phyloP scores from a whole-genome alignment of 2,888 invertebrate species.

The Rhagium mordax region DNA sequence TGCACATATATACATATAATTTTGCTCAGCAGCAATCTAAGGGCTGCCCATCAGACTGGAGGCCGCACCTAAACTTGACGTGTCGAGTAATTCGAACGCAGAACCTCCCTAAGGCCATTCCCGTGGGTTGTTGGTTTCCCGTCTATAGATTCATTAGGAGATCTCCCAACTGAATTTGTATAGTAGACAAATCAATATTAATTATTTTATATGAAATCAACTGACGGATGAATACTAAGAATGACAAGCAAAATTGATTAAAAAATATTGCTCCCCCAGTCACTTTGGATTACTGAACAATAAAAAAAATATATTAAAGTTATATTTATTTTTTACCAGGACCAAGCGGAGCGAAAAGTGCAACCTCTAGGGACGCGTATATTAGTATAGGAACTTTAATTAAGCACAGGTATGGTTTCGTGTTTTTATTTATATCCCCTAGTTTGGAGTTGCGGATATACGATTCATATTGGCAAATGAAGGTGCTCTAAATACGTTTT shows the following conservation, averaged over 20 bases:
- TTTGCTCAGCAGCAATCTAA: conserved; percentile 8
- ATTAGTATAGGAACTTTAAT: not conserved
- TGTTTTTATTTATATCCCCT: not conserved
- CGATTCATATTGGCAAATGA: too few species aligned
- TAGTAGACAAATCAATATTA: conserved; percentile 36
- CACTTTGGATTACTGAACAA: not conserved
- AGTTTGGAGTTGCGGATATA: too few species aligned
- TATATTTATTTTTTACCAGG: not conserved
- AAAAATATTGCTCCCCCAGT: not conserved
- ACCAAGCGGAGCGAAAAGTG: not conserved
- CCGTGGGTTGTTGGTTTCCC: conserved; percentile 34
- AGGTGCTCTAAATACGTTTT: too few species aligned
- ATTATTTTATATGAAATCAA: conserved; percentile 29
- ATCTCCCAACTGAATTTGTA: conserved; percentile 40
- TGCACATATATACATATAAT: conserved; percentile 4
- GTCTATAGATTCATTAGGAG: conserved; percentile 41
- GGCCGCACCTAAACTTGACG: conserved; percentile 34
- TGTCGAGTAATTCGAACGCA: conserved; percentile 34
- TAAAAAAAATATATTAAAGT: not conserved
- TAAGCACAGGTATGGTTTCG: not conserved
- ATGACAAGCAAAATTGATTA: not conserved
- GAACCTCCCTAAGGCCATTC: conserved; percentile 26
- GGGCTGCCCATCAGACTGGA: conserved; percentile 20
- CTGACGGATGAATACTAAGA: not conserved
- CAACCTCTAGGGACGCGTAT: not conserved